phyloP scores from a whole-genome alignment of 2,888 invertebrate genomes.

The Acronicta psi region DNA sequence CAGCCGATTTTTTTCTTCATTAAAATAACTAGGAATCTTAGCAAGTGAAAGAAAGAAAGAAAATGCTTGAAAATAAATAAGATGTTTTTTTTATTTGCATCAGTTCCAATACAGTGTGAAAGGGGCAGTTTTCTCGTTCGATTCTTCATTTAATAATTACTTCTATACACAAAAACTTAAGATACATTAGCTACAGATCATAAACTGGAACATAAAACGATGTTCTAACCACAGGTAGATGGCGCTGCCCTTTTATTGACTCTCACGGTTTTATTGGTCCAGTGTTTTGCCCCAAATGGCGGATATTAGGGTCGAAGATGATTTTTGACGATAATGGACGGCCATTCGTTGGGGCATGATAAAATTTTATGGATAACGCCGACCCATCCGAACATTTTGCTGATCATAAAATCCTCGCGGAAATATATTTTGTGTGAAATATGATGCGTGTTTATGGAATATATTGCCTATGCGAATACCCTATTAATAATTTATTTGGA shows the following conservation, averaged over 20 bases:
- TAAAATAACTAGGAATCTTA: no score
- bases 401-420: constrained; percentile 25
- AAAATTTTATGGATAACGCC: constrained; percentile 49
- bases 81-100: no score
- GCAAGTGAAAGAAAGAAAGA: no score
- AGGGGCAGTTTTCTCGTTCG: no score
- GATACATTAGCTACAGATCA: neutral
- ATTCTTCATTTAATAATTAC: no score
- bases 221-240: constrained; percentile 26
- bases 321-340: constrained; percentile 56
- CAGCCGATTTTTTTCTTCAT: no score
- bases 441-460: constrained; percentile 1
- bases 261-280: constrained; percentile 49
- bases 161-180: neutral
- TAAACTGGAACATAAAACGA: constrained; percentile 21
- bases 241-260: constrained; percentile 45
- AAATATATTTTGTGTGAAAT: constrained; percentile 10
- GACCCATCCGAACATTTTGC: constrained; percentile 30
- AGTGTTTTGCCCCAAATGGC: constrained; percentile 47
- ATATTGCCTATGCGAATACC: neutral
- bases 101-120: no score
- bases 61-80: no score
- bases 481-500: neutral
- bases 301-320: constrained; percentile 48
- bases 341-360: constrained; percentile 43